A percentile compares a stretch with the other conserved stretches of the same genome.
These are phyloP conservation scores for Drosophila neotestacea DNA, from an alignment of 2,888 invertebrate genomes.

Conservation along the genomic window DNA sequence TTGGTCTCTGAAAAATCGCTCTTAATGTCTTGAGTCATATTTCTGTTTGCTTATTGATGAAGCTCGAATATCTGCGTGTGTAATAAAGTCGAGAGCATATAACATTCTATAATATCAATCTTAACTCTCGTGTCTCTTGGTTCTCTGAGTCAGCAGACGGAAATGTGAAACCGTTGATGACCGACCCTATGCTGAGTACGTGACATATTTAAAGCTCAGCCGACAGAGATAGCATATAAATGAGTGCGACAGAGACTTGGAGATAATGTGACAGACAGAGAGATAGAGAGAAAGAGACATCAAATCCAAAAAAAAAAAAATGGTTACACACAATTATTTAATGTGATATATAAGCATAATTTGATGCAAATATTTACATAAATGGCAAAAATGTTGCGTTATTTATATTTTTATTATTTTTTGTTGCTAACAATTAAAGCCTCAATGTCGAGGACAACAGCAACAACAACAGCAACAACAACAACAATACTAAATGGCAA, in stretches of 20 bases:
- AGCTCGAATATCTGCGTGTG: conserved; percentile 34
- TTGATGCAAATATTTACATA: conserved; percentile 58
- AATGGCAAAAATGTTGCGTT: conserved; percentile 39
- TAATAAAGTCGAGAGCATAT: conserved; percentile 21
- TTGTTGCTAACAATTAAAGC: conserved; percentile 59
- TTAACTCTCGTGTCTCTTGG: conserved; percentile 5
- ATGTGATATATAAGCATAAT: conserved; percentile 61
- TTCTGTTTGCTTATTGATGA: conserved; percentile 26
- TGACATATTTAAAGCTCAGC: conserved; percentile 50
- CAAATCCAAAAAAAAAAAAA: conserved; percentile 1
- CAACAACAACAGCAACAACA: conserved; percentile 22
- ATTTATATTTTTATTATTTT: conserved; percentile 3
- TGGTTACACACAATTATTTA: conserved; percentile 37
- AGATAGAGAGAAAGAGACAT: not conserved
- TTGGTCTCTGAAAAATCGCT: conserved; percentile 1
- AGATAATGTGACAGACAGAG: not conserved
- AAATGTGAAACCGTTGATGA: conserved; percentile 50
- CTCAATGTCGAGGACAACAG: conserved; percentile 63
- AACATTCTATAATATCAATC: conserved; percentile 29
- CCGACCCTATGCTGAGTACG: conserved; percentile 44
- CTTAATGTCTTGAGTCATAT: conserved; percentile 44
- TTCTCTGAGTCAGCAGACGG: conserved; percentile 62
- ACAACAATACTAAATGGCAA: conserved; percentile 2
- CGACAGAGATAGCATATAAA: conserved; percentile 8
- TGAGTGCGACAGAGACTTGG: not conserved